These are phyloP conservation scores for Scomber scombrus DNA, from an alignment of 2,113 vertebrate genomes.

Conservation along the genomic window DNA sequence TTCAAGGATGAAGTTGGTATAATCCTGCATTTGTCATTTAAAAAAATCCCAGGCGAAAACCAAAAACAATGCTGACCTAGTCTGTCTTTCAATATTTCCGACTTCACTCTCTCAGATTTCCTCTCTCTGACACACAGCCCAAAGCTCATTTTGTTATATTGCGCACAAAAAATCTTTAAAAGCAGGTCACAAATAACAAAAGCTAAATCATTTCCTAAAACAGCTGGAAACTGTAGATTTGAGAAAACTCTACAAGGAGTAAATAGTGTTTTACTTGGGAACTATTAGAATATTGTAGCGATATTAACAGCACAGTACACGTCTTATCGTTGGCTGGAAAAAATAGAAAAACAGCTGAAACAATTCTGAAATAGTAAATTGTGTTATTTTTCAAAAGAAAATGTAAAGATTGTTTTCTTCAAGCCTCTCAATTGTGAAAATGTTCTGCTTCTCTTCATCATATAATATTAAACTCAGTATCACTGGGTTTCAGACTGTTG, in stretches of 20 bases:
- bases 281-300: too few species aligned
- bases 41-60: not conserved
- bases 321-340: too few species aligned
- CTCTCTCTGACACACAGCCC: not conserved
- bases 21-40: not conserved
- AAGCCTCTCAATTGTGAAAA: too few species aligned
- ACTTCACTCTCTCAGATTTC: too few species aligned
- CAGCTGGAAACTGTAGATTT: not conserved
- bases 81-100: not conserved
- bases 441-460: not conserved
- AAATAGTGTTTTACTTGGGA: not conserved
- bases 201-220: not conserved
- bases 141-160: not conserved
- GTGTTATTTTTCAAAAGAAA: too few species aligned
- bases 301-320: too few species aligned
- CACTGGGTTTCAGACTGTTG: too few species aligned
- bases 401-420: too few species aligned
- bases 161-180: not conserved
- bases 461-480: not conserved
- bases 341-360: too few species aligned
- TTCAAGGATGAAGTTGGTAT: not conserved
- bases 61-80: not conserved
- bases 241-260: too few species aligned
- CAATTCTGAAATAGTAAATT: too few species aligned
- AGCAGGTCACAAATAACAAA: not conserved